These are phyloP conservation scores for Drosophila antonietae DNA, from an alignment of 2,888 invertebrate species.

Conservation along the genomic window DNA sequence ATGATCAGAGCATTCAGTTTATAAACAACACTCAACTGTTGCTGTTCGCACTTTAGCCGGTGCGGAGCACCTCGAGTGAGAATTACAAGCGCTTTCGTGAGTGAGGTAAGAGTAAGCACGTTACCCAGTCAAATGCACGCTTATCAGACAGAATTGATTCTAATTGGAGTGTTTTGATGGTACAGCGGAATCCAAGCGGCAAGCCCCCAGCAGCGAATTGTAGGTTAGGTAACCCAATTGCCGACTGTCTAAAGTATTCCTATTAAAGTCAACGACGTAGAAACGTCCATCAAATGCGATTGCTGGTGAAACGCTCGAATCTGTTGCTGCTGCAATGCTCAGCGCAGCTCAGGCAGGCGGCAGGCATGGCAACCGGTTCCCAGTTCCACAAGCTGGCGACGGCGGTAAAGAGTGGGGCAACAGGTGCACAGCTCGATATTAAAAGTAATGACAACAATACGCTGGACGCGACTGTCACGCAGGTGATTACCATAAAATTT, in stretches of 20 bases:
- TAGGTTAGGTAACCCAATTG: constrained; percentile 51
- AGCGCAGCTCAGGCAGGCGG: constrained; percentile 32
- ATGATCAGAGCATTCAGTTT: constrained; percentile 63
- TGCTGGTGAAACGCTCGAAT: constrained; percentile 54
- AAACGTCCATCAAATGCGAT: constrained; percentile 51
- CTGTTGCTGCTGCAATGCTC: constrained; percentile 40
- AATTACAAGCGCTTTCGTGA: constrained; percentile 5
- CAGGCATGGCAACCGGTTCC: constrained; percentile 67
- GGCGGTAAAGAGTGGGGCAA: constrained; percentile 23
- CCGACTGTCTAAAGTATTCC: constrained; percentile 25
- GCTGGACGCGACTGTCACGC: constrained; percentile 8
- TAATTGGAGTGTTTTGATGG: constrained; percentile 50
- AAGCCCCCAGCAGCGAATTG: constrained; percentile 33
- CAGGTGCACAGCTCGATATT: constrained; percentile 40
- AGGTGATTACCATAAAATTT: constrained; percentile 29
- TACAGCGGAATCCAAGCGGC: constrained; percentile 36
- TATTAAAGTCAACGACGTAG: constrained; percentile 10
- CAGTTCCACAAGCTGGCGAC: constrained; percentile 57
- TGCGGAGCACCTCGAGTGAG: background rate
- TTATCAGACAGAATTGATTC: constrained; percentile 59
- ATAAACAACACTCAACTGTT: constrained; percentile 67
- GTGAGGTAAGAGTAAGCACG: constrained; percentile 51
- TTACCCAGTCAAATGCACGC: constrained; percentile 35
- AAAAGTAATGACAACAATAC: constrained; percentile 29
- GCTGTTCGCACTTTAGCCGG: constrained; percentile 19